Evolutionary conservation across 1,140 invertebrate species (phyloP).

Genomic region (Procambarus clarkii): DNA sequence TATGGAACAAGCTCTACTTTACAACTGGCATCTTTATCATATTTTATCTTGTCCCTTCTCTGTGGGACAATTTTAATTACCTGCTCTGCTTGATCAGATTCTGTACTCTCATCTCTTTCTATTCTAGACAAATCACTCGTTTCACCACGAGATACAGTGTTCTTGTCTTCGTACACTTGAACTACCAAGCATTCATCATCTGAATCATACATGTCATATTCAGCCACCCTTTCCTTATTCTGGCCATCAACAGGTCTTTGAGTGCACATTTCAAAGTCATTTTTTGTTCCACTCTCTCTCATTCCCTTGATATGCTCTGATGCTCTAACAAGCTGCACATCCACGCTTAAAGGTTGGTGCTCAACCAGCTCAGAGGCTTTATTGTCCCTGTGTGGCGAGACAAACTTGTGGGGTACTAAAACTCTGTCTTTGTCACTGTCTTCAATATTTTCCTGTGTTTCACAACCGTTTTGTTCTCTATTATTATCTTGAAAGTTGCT

Average conservation of each 20-base stretch:
- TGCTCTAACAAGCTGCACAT: neutral
- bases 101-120: neutral
- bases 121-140: neutral
- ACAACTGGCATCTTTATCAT: neutral
- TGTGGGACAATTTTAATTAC: conserved; percentile 44
- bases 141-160: neutral
- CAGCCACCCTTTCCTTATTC: neutral
- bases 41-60: conserved; percentile 1
- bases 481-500: neutral
- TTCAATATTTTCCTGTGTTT: neutral
- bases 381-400: neutral
- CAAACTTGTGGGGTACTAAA: neutral
- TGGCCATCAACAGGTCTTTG: neutral
- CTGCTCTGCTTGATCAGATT: neutral
- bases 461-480: neutral
- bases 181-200: conserved; percentile 63
- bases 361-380: neutral
- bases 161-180: conserved; percentile 35
- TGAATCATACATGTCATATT: conserved; percentile 38
- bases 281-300: neutral
- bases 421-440: neutral
- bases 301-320: neutral
- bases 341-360: neutral
- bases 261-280: neutral
- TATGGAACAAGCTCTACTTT: conserved; percentile 14